Percentiles rank a stretch among this genome's conserved stretches.
Evolutionary conservation across 2,888 invertebrate genomes (phyloP).

Genomic region (Platerodrilus igneus): DNA sequence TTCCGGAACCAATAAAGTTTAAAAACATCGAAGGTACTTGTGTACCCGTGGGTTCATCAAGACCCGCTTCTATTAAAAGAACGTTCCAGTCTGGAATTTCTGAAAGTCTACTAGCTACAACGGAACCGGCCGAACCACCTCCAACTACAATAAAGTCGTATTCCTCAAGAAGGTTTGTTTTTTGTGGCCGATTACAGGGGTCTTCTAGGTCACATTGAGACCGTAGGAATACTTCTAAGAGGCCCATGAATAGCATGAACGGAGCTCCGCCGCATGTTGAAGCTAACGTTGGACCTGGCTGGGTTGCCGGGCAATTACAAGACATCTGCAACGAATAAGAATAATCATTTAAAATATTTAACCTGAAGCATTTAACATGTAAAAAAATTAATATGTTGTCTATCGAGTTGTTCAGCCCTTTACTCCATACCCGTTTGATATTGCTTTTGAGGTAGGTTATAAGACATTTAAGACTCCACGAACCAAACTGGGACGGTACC

Average conservation of each 20-base stretch:
- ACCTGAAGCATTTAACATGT: too few species aligned
- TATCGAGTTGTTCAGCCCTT: too few species aligned
- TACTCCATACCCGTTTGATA: too few species aligned
- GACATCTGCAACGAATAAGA: slow-evolving; percentile 42
- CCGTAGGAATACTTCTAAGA: slow-evolving; percentile 77
- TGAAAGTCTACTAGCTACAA: slow-evolving; percentile 66
- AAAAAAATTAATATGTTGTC: too few species aligned
- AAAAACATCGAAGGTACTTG: slow-evolving; percentile 88
- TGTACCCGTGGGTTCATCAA: slow-evolving; percentile 82
- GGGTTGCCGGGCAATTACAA: slow-evolving; percentile 78
- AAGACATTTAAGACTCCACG: too few species aligned
- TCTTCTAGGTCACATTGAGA: slow-evolving; percentile 86
- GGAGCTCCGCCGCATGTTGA: slow-evolving; percentile 79
- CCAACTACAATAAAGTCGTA: slow-evolving; percentile 76
- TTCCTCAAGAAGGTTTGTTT: slow-evolving; percentile 54
- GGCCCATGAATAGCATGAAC: slow-evolving; percentile 86
- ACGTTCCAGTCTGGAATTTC: slow-evolving; percentile 72
- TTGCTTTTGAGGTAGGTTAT: too few species aligned
- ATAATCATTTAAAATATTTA: too few species aligned
- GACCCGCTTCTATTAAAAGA: slow-evolving; percentile 68
- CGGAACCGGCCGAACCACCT: slow-evolving; percentile 68
- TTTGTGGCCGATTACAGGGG: slow-evolving; percentile 71
- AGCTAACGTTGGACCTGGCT: slow-evolving; percentile 78
- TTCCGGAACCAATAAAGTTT: slow-evolving; percentile 78
- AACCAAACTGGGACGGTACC: too few species aligned